Percentiles rank a stretch among this genome's conserved stretches.
Conservation (phyloP, 2,888 invertebrate species). For the Scrobipalpa atriplicella region DNA sequence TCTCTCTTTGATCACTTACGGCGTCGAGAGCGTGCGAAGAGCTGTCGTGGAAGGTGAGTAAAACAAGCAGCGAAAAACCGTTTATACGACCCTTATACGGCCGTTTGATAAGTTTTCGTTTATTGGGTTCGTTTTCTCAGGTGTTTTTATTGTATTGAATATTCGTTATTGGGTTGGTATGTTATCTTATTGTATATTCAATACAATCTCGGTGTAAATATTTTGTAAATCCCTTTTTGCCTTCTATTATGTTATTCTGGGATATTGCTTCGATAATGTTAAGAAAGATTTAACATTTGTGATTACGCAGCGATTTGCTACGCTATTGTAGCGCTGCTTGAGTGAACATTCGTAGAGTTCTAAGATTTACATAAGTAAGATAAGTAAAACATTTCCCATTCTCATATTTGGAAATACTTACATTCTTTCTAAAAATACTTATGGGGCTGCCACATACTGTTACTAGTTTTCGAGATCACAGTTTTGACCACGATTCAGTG, state of each 20-base stretch:
- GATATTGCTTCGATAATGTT: slow-evolving; percentile 5
- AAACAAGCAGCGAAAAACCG: not conserved
- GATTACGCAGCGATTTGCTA: not conserved
- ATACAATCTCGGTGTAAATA: not conserved
- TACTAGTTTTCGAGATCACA: no score
- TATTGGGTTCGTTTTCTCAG: slow-evolving; percentile 25
- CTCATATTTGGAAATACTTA: no score
- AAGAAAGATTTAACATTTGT: not conserved
- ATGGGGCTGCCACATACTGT: no score
- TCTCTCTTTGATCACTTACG: slow-evolving; percentile 63
- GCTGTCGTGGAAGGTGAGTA: slow-evolving; percentile 40
- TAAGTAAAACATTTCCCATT: not conserved
- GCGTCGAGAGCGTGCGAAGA: slow-evolving; percentile 64
- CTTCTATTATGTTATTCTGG: not conserved
- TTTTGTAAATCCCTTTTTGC: not conserved
- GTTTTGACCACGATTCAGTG: no score
- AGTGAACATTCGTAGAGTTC: no score
- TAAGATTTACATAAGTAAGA: no score
- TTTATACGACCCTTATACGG: slow-evolving; percentile 10
- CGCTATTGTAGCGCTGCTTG: not conserved
- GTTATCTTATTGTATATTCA: slow-evolving; percentile 15
- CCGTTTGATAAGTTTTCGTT: slow-evolving; percentile 23
- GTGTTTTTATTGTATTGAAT: not conserved
- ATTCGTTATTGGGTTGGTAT: slow-evolving; percentile 11
- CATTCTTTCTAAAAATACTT: no score